Conservation (phyloP, 2,888 invertebrate genomes). For the Platynereis dumerilii region DNA sequence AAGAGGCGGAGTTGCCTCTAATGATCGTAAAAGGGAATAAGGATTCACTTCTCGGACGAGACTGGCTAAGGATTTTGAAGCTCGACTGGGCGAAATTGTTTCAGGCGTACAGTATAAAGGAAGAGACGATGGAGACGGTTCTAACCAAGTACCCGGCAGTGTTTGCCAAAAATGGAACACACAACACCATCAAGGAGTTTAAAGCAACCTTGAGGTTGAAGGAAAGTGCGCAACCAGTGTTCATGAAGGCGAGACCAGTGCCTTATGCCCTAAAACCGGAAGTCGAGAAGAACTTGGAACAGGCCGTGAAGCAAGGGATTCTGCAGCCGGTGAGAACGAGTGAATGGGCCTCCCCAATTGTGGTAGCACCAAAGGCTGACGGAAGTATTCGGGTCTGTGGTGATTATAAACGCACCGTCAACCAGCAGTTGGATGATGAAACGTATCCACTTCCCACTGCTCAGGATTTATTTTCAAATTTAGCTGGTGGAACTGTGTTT, state of each 20-base stretch:
- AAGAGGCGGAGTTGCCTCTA: slow-evolving; percentile 4
- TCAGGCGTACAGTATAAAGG: background rate
- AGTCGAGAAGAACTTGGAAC: slow-evolving; percentile 35
- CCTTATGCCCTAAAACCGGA: slow-evolving; percentile 30
- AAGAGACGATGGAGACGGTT: background rate
- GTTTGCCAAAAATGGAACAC: background rate
- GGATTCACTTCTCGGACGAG: background rate
- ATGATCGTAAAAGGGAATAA: background rate
- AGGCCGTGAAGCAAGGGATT: slow-evolving; percentile 30
- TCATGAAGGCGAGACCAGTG: slow-evolving; percentile 31
- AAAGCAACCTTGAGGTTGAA: slow-evolving; percentile 34
- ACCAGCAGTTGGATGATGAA: slow-evolving; percentile 20
- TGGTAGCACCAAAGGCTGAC: slow-evolving; percentile 19
- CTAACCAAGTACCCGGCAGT: background rate
- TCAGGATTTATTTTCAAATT: background rate
- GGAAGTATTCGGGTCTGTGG: slow-evolving; percentile 30
- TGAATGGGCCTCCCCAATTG: slow-evolving; percentile 41
- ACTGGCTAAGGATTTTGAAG: background rate
- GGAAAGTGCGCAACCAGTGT: slow-evolving; percentile 30
- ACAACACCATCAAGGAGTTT: background rate
- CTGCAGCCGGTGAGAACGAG: slow-evolving; percentile 25
- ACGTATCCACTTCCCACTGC: background rate
- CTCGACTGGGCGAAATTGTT: background rate
- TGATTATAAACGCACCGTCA: slow-evolving; percentile 29
- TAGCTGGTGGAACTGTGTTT: background rate